A percentile compares a stretch with the other conserved stretches of the same genome.
Conservation (phyloP, 1,140 invertebrate genomes). For the Euglossa dilemma region DNA sequence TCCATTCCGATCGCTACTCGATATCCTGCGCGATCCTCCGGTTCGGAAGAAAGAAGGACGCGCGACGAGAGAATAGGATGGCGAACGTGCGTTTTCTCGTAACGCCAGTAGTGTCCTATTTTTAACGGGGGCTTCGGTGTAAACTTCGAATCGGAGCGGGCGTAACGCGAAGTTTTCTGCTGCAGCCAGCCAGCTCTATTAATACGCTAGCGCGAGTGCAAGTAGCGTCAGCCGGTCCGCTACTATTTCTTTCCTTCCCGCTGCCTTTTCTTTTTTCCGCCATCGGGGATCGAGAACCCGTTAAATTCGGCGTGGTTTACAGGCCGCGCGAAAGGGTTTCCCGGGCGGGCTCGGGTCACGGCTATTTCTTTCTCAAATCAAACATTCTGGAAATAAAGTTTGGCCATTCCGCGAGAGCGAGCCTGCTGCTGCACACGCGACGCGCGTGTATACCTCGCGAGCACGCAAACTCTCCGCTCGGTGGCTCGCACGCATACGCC, state of each 20-base stretch:
- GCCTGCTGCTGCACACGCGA: conserved; percentile 28
- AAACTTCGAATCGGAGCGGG: conserved; percentile 41
- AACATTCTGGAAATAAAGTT: conserved; percentile 82
- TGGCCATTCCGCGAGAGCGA: conserved; percentile 58
- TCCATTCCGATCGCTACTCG: background rate
- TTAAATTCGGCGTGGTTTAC: conserved; percentile 76
- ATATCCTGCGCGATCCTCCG: too few species aligned
- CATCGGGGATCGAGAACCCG: conserved; percentile 77
- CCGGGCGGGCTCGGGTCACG: conserved; percentile 67
- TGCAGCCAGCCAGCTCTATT: conserved; percentile 45
- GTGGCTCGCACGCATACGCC: conserved; percentile 19
- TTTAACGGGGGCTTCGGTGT: conserved; percentile 37
- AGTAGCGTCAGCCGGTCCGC: conserved; percentile 31
- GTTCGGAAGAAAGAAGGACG: too few species aligned
- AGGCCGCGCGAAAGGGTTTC: conserved; percentile 66
- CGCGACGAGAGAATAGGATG: too few species aligned
- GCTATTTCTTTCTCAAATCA: conserved; percentile 80
- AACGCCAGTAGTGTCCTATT: conserved; percentile 46
- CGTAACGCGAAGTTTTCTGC: conserved; percentile 35
- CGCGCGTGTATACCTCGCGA: conserved; percentile 7
- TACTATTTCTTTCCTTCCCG: conserved; percentile 2
- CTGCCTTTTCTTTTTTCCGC: background rate
- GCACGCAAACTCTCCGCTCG: conserved; percentile 58
- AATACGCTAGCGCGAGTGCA: conserved; percentile 46
- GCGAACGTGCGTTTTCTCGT: conserved; percentile 42